phyloP scores from a whole-genome alignment of 2,797 vertebrate species.

The Xenentodon cancila region DNA sequence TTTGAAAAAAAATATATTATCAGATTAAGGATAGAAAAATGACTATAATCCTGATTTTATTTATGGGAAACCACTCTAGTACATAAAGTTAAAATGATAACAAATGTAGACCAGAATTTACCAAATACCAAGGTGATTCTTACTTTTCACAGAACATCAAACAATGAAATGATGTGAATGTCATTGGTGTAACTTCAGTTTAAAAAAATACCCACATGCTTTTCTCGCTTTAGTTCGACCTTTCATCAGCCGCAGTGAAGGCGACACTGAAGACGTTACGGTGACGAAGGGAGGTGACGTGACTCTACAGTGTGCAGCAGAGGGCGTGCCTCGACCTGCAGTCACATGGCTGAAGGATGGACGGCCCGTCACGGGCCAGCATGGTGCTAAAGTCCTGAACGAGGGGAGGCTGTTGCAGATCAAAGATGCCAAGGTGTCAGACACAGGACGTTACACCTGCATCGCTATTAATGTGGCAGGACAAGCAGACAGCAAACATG shows the following conservation, averaged over 20 bases:
- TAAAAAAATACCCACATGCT: slow-evolving; percentile 24
- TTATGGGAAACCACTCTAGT: too few species aligned
- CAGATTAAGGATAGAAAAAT: too few species aligned
- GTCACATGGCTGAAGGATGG: slow-evolving; percentile 95
- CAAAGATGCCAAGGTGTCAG: slow-evolving; percentile 82
- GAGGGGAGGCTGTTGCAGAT: slow-evolving; percentile 86
- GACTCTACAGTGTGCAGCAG: slow-evolving; percentile 86
- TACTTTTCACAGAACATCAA: too few species aligned
- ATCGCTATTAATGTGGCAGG: slow-evolving; percentile 92
- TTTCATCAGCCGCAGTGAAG: slow-evolving; percentile 79
- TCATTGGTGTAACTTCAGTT: not conserved
- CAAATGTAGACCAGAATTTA: too few species aligned
- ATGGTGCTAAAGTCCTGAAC: slow-evolving; percentile 74
- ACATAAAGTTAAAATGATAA: too few species aligned
- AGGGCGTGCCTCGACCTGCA: slow-evolving; percentile 88
- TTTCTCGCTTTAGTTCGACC: slow-evolving; percentile 86
- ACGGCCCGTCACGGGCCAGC: slow-evolving; percentile 73
- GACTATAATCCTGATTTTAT: too few species aligned
- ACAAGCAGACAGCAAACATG: slow-evolving; percentile 89
- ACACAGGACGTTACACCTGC: slow-evolving; percentile 93
- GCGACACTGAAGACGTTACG: slow-evolving; percentile 68
- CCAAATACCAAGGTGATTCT: too few species aligned
- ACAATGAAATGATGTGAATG: not conserved
- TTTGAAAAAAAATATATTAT: too few species aligned
- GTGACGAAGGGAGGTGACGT: slow-evolving; percentile 84